phyloP scores from a whole-genome alignment of 2,888 invertebrate species.

The Trachelus troglodyta region DNA sequence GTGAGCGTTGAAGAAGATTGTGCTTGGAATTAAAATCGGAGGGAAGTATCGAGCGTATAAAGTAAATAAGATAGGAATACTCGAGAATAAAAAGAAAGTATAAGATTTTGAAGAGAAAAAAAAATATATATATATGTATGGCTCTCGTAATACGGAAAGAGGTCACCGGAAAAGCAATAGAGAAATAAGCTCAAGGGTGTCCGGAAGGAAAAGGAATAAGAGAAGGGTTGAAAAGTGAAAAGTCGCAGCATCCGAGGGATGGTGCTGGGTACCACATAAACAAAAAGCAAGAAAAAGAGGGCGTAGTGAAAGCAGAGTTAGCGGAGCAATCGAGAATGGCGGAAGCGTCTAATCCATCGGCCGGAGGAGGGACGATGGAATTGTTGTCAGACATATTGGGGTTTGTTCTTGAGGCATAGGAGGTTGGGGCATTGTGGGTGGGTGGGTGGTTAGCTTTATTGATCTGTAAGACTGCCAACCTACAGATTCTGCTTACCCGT shows the following conservation, averaged over 20 bases:
- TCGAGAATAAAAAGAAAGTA: neutral
- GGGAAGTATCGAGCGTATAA: neutral
- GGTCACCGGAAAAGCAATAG: neutral
- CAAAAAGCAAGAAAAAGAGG: neutral
- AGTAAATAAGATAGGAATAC: neutral
- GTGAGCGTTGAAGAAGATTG: neutral
- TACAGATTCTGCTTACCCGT: constrained; percentile 41
- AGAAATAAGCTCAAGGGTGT: neutral
- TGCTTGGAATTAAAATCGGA: neutral
- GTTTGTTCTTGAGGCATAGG: constrained; percentile 63
- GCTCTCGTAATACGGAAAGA: neutral
- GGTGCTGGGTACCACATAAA: neutral
- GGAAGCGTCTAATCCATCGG: constrained; percentile 62
- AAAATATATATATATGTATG: neutral
- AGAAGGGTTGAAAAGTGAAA: neutral
- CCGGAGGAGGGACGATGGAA: constrained; percentile 33
- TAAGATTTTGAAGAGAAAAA: neutral
- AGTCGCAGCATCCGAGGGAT: neutral
- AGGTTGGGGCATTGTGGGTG: constrained; percentile 40
- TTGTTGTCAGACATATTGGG: constrained; percentile 64
- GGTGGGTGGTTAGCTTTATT: constrained; percentile 66
- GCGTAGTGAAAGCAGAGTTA: neutral
- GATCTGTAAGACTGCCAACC: constrained; percentile 66
- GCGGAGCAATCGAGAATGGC: constrained; percentile 11
- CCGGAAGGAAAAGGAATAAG: neutral